These are phyloP conservation scores for Cristatella mucedo DNA, from an alignment of 2,888 invertebrate species.

Conservation along the genomic window DNA sequence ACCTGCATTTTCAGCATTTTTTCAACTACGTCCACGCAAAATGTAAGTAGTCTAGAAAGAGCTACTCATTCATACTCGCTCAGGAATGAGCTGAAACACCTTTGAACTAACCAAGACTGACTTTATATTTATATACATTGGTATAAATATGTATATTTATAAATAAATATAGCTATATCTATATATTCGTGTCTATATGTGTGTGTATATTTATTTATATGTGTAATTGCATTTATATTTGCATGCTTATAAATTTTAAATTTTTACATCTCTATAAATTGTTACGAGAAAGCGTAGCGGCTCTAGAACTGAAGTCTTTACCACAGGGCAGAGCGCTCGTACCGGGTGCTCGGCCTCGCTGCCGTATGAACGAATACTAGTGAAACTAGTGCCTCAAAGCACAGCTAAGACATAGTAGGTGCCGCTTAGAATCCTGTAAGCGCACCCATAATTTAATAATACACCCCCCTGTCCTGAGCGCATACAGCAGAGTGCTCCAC, in stretches of 20 bases:
- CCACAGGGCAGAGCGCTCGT: too few relatives aligned
- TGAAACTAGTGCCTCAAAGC: too few relatives aligned
- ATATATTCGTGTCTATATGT: conserved; percentile 4
- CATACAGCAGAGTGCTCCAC: too few relatives aligned
- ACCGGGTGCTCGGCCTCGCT: too few relatives aligned
- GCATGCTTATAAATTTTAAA: conserved; percentile 6
- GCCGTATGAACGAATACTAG: too few relatives aligned
- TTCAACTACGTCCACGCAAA: background rate
- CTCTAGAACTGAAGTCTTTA: background rate
- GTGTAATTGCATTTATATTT: conserved; percentile 5
- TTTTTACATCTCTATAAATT: conserved; percentile 4
- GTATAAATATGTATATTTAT: background rate
- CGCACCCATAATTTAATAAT: too few relatives aligned
- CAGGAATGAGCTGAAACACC: background rate
- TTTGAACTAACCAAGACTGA: background rate
- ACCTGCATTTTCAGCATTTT: background rate
- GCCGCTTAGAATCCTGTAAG: too few relatives aligned
- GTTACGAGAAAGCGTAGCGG: background rate
- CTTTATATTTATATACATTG: background rate
- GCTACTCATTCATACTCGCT: background rate
- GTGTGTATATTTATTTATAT: conserved; percentile 6
- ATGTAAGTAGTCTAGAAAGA: background rate
- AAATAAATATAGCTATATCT: conserved; percentile 3
- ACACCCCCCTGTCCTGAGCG: too few relatives aligned
- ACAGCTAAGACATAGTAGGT: too few relatives aligned